phyloP scores from a whole-genome alignment of 2,113 vertebrate genomes.

The Boleophthalmus pectinirostris region DNA sequence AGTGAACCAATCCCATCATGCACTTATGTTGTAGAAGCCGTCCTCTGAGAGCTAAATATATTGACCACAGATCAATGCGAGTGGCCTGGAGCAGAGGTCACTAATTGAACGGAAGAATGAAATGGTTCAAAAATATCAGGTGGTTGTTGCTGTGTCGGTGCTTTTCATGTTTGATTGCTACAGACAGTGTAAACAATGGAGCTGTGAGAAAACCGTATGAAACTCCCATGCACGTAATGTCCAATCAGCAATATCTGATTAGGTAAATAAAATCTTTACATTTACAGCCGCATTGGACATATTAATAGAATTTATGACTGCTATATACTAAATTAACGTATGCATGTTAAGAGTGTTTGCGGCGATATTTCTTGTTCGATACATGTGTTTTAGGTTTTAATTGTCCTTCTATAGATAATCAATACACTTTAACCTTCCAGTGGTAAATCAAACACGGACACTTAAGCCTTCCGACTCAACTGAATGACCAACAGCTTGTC shows the following conservation, averaged over 20 bases:
- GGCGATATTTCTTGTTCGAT: not conserved
- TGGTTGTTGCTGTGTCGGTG: conserved; percentile 21
- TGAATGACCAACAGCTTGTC: conserved; percentile 9
- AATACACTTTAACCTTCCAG: conserved; percentile 44
- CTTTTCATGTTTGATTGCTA: conserved; percentile 35
- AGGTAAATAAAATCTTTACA: not conserved
- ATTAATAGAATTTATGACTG: not conserved
- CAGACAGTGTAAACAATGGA: conserved; percentile 19
- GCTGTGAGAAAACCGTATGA: conserved; percentile 11
- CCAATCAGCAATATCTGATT: not conserved
- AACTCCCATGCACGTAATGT: not conserved
- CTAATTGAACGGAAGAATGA: conserved; percentile 58
- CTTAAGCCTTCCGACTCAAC: conserved; percentile 10
- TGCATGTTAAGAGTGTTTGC: not conserved
- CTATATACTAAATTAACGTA: not conserved
- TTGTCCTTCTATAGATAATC: conserved; percentile 30
- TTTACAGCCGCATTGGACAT: not conserved
- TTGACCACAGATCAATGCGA: conserved; percentile 51
- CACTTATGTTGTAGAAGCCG: conserved; percentile 6
- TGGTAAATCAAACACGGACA: conserved; percentile 44
- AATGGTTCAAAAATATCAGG: conserved; percentile 29
- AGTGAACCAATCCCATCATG: conserved; percentile 31
- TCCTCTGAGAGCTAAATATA: conserved; percentile 38
- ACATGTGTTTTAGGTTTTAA: conserved; percentile 9
- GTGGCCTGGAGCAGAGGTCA: conserved; percentile 46